Percentiles rank a stretch among this genome's conserved stretches.
phyloP scores from a whole-genome alignment of 1,140 invertebrate species.

The Tetragonula clypearis region DNA sequence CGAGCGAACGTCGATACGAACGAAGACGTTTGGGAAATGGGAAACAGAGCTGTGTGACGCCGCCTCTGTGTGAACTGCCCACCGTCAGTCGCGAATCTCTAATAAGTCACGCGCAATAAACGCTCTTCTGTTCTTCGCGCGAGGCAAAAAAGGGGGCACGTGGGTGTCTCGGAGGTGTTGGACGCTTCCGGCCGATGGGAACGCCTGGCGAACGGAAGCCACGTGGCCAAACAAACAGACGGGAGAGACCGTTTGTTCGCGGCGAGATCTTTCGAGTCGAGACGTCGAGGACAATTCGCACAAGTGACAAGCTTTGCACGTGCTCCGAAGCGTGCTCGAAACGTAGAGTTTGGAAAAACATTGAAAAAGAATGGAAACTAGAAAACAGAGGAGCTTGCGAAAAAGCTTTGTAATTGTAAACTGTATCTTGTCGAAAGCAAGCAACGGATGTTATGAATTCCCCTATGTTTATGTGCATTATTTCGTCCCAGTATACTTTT shows the following conservation, averaged over 20 bases:
- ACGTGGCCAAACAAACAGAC: conserved; percentile 27
- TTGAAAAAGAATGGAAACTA: too few species aligned
- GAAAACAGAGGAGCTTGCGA: too few species aligned
- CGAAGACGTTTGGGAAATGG: conserved; percentile 18
- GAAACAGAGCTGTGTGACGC: conserved; percentile 21
- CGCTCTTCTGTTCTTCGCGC: not conserved
- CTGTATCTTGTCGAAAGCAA: too few species aligned
- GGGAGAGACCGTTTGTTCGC: conserved; percentile 25
- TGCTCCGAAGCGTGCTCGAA: not conserved
- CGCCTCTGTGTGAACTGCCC: conserved; percentile 38
- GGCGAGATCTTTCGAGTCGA: not conserved
- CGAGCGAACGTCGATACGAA: not conserved
- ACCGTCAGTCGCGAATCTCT: conserved; percentile 1
- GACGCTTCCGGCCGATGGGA: conserved; percentile 38
- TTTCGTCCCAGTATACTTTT: too few species aligned
- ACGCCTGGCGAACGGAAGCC: conserved; percentile 22
- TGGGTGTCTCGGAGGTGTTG: conserved; percentile 46
- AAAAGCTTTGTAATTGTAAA: too few species aligned
- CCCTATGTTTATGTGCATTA: too few species aligned
- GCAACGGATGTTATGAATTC: too few species aligned
- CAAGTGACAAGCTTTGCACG: not conserved
- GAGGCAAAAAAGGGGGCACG: conserved; percentile 8
- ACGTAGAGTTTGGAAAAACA: not conserved
- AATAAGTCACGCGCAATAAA: conserved; percentile 1
- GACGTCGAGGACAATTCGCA: too few species aligned